Evolutionary conservation across 2,113 vertebrate species (phyloP).

Genomic region (Anolis carolinensis): DNA sequence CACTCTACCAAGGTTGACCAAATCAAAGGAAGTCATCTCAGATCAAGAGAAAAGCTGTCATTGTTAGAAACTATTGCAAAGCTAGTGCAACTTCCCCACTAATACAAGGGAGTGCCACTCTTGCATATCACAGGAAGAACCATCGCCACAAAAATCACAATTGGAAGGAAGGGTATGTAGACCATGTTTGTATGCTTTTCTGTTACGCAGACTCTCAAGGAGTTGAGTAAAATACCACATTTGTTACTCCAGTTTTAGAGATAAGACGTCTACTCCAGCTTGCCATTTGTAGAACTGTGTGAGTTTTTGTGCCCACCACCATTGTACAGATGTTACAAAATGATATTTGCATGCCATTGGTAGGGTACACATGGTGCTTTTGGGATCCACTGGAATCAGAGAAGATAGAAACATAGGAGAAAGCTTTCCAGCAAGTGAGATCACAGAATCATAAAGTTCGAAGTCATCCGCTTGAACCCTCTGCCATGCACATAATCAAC

Average conservation of each 20-base stretch:
- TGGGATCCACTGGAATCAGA: not conserved
- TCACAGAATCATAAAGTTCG: too few species aligned
- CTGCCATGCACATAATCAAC: too few species aligned
- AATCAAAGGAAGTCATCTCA: slow-evolving; percentile 23
- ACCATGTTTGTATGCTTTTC: not conserved
- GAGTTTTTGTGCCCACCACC: not conserved
- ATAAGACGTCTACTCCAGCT: not conserved
- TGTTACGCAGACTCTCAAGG: not conserved
- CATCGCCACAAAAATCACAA: not conserved
- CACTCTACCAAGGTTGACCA: not conserved
- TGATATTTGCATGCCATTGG: not conserved
- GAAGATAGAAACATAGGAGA: not conserved
- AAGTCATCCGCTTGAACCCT: too few species aligned
- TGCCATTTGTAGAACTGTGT: not conserved
- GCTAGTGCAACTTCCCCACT: not conserved
- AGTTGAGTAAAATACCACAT: not conserved
- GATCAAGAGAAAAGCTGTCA: slow-evolving; percentile 21
- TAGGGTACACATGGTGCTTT: not conserved
- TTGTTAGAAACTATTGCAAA: not conserved
- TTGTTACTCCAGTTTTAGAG: not conserved
- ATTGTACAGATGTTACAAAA: too few species aligned
- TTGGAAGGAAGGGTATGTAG: not conserved
- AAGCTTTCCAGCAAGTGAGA: not conserved
- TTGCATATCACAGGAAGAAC: not conserved
- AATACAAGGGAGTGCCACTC: not conserved